Percentiles rank a stretch among this genome's conserved stretches.
phyloP scores from a whole-genome alignment of 2,888 invertebrate genomes.

The Alviniconcha strummeri region DNA sequence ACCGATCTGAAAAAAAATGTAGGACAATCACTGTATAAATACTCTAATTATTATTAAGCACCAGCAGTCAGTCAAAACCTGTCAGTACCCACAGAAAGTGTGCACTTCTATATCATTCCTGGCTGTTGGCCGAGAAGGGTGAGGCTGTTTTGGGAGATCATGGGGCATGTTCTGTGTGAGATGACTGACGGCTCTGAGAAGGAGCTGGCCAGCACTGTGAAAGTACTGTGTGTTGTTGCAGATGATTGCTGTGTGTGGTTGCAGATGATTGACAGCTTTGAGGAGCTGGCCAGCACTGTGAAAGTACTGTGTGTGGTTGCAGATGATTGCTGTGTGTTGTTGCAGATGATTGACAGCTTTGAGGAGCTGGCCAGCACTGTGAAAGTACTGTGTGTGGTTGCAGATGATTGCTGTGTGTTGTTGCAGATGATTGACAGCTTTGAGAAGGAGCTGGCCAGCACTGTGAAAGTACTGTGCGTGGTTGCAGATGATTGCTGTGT shows the following conservation, averaged over 20 bases:
- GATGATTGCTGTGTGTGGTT: constrained; percentile 29
- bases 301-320: not conserved
- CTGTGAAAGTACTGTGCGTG: not conserved
- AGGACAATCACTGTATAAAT: too few relatives aligned
- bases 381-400: not conserved
- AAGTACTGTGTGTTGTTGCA: constrained; percentile 1
- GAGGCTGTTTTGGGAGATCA: too few relatives aligned
- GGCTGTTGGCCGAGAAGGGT: too few relatives aligned
- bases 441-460: not conserved
- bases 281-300: not conserved
- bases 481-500: not conserved
- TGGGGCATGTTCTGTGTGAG: too few relatives aligned
- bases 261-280: constrained; percentile 36
- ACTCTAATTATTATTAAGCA: too few relatives aligned
- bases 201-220: too few relatives aligned
- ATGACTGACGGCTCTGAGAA: too few relatives aligned
- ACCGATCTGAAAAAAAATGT: too few relatives aligned
- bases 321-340: not conserved
- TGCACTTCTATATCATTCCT: too few relatives aligned
- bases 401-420: constrained; percentile 33
- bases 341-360: not conserved
- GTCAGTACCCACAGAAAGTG: too few relatives aligned
- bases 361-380: not conserved
- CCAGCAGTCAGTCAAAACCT: too few relatives aligned
- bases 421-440: constrained; percentile 54